Evolutionary conservation across 1,140 invertebrate genomes (phyloP).

Genomic region (Coenobita brevimanus): DNA sequence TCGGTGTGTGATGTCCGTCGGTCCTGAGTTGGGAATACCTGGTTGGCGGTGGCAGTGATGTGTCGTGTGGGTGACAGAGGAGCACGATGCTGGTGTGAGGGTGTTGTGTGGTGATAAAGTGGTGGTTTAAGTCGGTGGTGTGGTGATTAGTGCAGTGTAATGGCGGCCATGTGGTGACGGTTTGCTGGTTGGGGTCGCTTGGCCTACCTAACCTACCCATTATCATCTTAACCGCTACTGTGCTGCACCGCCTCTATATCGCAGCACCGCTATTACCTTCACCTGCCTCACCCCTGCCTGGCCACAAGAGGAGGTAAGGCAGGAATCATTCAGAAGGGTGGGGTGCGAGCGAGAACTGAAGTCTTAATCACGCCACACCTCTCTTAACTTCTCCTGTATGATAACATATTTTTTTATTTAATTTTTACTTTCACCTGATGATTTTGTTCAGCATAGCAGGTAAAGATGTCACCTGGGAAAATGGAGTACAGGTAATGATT

Average conservation of each 20-base stretch:
- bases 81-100: neutral
- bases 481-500: too few species aligned
- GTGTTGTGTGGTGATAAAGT: neutral
- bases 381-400: too few species aligned
- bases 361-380: too few species aligned
- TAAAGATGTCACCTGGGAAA: too few species aligned
- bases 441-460: too few species aligned
- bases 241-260: neutral
- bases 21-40: neutral
- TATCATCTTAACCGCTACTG: neutral
- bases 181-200: neutral
- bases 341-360: too few species aligned
- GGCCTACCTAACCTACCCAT: neutral
- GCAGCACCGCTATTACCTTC: too few species aligned
- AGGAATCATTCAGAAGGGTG: too few species aligned
- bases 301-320: too few species aligned
- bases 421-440: too few species aligned
- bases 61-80: conserved; percentile 11
- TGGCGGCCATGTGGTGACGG: conserved; percentile 29
- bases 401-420: too few species aligned
- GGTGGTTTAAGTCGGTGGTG: neutral
- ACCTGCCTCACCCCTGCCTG: too few species aligned
- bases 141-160: conserved; percentile 1
- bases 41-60: conserved; percentile 4
- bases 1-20: neutral